Conservation (phyloP, 2,113 vertebrate species). For the Tichodroma muraria region DNA sequence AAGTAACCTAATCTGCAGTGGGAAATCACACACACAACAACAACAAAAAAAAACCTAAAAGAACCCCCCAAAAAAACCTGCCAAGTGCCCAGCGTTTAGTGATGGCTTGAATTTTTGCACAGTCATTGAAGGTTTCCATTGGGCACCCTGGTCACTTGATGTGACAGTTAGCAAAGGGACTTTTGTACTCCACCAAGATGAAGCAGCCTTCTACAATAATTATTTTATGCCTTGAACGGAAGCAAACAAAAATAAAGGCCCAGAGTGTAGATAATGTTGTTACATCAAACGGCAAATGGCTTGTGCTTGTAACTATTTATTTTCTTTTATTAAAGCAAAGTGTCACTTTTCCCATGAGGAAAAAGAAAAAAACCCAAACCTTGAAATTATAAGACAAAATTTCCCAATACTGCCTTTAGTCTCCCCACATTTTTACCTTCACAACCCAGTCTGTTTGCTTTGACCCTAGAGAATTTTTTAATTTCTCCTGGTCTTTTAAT, state of each 20-base stretch:
- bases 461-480: background rate
- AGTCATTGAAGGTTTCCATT: constrained; percentile 73
- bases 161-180: constrained; percentile 85
- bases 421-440: constrained; percentile 6
- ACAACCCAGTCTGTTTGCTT: constrained; percentile 11
- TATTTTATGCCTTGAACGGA: constrained; percentile 77
- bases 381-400: constrained; percentile 33
- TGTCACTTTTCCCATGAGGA: constrained; percentile 85
- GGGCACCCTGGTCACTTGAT: constrained; percentile 83
- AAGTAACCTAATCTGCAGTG: constrained; percentile 75
- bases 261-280: constrained; percentile 63
- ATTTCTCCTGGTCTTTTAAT: background rate
- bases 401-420: background rate
- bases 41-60: background rate
- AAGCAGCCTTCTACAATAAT: constrained; percentile 80
- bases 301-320: constrained; percentile 59
- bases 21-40: constrained; percentile 51
- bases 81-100: constrained; percentile 56
- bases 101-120: constrained; percentile 67
- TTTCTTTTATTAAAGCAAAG: constrained; percentile 67
- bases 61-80: background rate
- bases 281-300: constrained; percentile 71
- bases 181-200: constrained; percentile 77
- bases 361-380: constrained; percentile 47
- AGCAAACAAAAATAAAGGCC: constrained; percentile 66